phyloP scores from a whole-genome alignment of 2,113 vertebrate species.

The Hemiprocne comata region DNA sequence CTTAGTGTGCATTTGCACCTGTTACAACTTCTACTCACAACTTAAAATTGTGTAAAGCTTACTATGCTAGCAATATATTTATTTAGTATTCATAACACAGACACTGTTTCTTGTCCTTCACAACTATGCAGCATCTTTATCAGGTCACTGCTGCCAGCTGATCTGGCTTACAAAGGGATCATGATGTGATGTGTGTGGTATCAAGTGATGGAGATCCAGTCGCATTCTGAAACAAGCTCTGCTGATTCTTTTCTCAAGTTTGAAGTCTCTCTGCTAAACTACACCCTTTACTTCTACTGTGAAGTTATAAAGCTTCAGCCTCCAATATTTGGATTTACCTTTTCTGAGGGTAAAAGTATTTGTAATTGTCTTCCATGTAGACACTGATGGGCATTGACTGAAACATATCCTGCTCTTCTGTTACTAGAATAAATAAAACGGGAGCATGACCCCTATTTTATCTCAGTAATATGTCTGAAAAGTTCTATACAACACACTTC shows the following conservation, averaged over 20 bases:
- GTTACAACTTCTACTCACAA: not conserved
- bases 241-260: not conserved
- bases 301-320: not conserved
- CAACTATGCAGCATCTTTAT: not conserved
- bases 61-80: rapidly evolving
- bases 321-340: not conserved
- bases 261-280: not conserved
- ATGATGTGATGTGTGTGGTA: rapidly evolving
- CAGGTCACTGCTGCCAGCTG: not conserved
- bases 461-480: not conserved
- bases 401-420: not conserved
- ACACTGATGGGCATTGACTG: not conserved
- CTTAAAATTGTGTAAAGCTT: not conserved
- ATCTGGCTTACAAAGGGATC: not conserved
- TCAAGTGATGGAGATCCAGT: not conserved
- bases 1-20: not conserved
- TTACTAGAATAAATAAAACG: not conserved
- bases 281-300: not conserved
- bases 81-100: not conserved
- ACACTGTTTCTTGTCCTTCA: not conserved
- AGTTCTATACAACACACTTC: not conserved
- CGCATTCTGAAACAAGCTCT: not conserved
- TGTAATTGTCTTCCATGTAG: not conserved
- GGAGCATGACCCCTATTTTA: not conserved
- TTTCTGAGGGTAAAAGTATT: not conserved